Conservation (phyloP, 92 coral and sea anemone genomes). For the Plumapathes pennacea region DNA sequence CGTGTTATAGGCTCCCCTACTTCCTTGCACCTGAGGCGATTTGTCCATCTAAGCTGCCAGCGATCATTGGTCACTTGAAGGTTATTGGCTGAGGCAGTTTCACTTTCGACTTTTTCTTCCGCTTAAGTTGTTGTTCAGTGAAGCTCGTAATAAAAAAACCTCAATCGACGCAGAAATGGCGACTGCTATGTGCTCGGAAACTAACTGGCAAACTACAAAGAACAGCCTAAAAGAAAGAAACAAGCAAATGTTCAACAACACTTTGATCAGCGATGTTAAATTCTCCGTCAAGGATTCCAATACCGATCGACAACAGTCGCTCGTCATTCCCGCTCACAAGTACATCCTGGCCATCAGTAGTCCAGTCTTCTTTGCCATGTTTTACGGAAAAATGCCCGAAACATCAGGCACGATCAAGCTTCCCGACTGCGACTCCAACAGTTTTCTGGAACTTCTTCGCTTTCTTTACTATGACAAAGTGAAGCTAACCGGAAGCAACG, state of each 20-base stretch:
- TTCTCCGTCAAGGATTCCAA: slow-evolving; percentile 11
- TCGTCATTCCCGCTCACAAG: slow-evolving; percentile 20
- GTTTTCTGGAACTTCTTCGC: slow-evolving; percentile 28
- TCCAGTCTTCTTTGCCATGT: slow-evolving; percentile 37
- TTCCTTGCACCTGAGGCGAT: no score
- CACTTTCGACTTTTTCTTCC: no score
- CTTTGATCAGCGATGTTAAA: slow-evolving; percentile 23
- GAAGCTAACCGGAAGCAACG: slow-evolving; percentile 13
- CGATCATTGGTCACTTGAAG: no score
- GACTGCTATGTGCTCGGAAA: no score
- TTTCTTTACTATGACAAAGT: slow-evolving; percentile 20
- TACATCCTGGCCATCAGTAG: slow-evolving; percentile 27
- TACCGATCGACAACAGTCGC: slow-evolving; percentile 8
- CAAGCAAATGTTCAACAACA: slow-evolving; percentile 25
- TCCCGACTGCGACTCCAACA: slow-evolving; percentile 17
- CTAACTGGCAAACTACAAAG: slow-evolving; percentile 22
- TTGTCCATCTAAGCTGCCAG: no score
- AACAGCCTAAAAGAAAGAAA: slow-evolving; percentile 18
- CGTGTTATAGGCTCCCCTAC: no score
- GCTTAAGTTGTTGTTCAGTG: no score
- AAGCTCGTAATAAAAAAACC: no score
- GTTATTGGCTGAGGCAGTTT: no score
- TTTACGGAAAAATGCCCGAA: slow-evolving; percentile 24
- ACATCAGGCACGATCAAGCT: slow-evolving; percentile 9
- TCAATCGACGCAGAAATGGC: no score